Conservation (phyloP, 2,888 invertebrate genomes). For the Cremastinae sp. region DNA sequence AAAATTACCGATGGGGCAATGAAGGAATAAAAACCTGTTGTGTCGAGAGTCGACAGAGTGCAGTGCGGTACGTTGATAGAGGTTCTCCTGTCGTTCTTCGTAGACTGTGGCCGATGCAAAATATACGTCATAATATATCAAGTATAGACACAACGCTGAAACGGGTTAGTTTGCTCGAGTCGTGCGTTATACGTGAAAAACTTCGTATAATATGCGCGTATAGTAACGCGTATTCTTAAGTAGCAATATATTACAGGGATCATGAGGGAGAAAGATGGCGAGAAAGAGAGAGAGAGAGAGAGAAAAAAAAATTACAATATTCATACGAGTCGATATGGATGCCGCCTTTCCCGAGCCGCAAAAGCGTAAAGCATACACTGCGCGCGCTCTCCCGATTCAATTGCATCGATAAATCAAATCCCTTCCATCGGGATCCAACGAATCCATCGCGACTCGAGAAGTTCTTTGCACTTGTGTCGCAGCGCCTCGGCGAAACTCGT, state of each 20-base stretch:
- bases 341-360: constrained; percentile 49
- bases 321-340: constrained; percentile 68
- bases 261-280: constrained; percentile 22
- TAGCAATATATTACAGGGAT: constrained; percentile 61
- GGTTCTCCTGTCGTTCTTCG: constrained; percentile 28
- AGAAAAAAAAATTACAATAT: constrained; percentile 72
- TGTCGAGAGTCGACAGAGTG: constrained; percentile 20
- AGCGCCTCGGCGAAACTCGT: constrained; percentile 33
- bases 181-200: constrained; percentile 38
- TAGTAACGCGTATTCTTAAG: constrained; percentile 54
- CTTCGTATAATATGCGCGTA: constrained; percentile 42
- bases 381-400: constrained; percentile 62
- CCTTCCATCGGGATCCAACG: constrained; percentile 63
- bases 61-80: too few species aligned
- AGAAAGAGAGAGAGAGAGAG: constrained; percentile 34
- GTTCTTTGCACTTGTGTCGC: constrained; percentile 61
- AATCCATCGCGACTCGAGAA: constrained; percentile 70
- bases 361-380: constrained; percentile 22
- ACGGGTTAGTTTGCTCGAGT: constrained; percentile 34
- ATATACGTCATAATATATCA: constrained; percentile 54
- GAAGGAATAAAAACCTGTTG: constrained; percentile 40
- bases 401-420: constrained; percentile 73
- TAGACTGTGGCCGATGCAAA: constrained; percentile 37
- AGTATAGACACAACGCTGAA: constrained; percentile 31
- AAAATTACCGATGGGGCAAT: constrained; percentile 34